phyloP scores from a whole-genome alignment of 2,113 vertebrate species.

The Sorex araneus region DNA sequence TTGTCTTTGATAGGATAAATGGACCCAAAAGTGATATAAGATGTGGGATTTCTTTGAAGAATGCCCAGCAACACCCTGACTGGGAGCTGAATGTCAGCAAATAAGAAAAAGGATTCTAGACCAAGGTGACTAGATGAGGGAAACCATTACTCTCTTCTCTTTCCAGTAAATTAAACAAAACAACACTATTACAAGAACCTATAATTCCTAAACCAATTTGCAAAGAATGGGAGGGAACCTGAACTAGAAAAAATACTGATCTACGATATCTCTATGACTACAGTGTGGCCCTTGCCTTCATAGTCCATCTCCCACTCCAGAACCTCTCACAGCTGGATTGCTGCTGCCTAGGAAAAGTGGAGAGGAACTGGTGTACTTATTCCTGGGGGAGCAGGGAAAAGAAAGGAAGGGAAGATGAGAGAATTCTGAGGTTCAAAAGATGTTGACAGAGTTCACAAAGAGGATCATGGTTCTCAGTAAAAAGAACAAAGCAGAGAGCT shows the following conservation, averaged over 20 bases:
- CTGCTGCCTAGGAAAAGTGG: not conserved
- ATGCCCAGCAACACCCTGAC: not conserved
- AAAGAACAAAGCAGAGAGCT: not conserved
- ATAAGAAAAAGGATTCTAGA: not conserved
- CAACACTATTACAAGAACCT: not conserved
- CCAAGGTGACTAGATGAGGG: not conserved
- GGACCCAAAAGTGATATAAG: not conserved
- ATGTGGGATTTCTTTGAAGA: not conserved
- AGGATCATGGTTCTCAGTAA: slow-evolving; percentile 1
- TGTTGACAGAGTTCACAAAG: slow-evolving; percentile 8
- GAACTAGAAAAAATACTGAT: not conserved
- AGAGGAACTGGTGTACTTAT: not conserved
- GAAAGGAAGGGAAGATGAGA: not conserved
- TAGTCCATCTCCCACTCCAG: not conserved
- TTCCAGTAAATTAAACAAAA: slow-evolving; percentile 12
- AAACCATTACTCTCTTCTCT: slow-evolving; percentile 25
- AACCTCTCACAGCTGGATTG: not conserved
- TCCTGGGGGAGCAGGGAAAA: not conserved
- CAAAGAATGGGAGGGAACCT: not conserved
- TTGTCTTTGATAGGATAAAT: not conserved
- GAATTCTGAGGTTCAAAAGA: slow-evolving; percentile 5
- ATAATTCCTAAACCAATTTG: not conserved
- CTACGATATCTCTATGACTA: not conserved
- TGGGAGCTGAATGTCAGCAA: not conserved
- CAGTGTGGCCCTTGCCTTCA: not conserved